Evolutionary conservation across 1,140 invertebrate genomes (phyloP).

Genomic region (Drosophila seguyi): DNA sequence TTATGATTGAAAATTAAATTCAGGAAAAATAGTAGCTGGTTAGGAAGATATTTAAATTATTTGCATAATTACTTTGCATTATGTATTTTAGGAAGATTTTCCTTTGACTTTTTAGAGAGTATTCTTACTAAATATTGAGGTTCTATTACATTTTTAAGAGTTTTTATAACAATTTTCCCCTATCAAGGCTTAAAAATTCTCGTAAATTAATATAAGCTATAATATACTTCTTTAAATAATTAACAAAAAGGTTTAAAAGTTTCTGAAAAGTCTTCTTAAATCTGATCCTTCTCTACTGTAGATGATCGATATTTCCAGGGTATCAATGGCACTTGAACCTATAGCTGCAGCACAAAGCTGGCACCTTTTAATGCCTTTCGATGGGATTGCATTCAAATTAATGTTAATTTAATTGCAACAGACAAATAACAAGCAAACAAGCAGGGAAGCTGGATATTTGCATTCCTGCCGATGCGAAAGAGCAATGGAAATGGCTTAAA

Average conservation of each 20-base stretch:
- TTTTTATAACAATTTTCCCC: too few species aligned
- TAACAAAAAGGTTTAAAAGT: too few species aligned
- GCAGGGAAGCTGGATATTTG: constrained; percentile 8
- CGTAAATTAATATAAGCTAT: not conserved
- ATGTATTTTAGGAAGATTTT: too few species aligned
- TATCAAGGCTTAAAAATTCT: not conserved
- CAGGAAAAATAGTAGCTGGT: too few species aligned
- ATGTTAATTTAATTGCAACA: constrained; percentile 60
- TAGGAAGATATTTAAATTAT: too few species aligned
- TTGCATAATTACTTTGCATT: too few species aligned
- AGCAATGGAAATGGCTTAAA: constrained; percentile 11
- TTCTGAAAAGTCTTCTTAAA: not conserved
- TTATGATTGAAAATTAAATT: not conserved
- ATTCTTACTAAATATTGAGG: too few species aligned
- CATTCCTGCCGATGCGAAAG: constrained; percentile 17
- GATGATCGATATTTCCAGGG: constrained; percentile 1
- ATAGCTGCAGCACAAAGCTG: not conserved
- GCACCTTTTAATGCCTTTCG: constrained; percentile 18
- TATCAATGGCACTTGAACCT: constrained; percentile 3
- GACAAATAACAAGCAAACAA: constrained; percentile 44
- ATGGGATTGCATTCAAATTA: constrained; percentile 56
- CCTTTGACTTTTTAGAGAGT: too few species aligned
- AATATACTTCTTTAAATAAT: not conserved
- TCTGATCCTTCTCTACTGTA: not conserved
- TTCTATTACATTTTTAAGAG: too few species aligned